Evolutionary conservation across 2,797 vertebrate species (phyloP).

Genomic region (Mionectes olivaceus): DNA sequence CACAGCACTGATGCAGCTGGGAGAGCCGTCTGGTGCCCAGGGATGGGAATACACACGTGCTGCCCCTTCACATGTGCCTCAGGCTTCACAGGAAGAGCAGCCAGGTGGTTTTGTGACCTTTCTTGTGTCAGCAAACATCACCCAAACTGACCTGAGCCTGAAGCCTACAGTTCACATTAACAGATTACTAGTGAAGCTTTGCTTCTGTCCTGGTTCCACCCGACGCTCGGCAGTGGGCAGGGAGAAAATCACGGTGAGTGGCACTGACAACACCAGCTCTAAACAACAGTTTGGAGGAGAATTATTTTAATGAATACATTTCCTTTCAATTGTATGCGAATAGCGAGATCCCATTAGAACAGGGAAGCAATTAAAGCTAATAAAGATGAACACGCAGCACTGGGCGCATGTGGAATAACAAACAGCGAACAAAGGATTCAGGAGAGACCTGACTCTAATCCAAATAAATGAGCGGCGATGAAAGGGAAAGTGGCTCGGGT

Average conservation of each 20-base stretch:
- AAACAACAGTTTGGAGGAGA: conserved; percentile 78
- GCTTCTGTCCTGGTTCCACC: conserved; percentile 45
- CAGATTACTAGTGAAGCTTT: not conserved
- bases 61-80: not conserved
- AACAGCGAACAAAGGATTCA: conserved; percentile 75
- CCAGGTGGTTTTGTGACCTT: not conserved
- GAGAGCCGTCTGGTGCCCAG: fast-evolving
- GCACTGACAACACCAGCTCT: conserved; percentile 71
- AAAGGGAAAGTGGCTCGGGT: conserved; percentile 40
- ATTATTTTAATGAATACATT: conserved; percentile 85
- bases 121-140: not conserved
- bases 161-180: not conserved
- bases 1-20: fast-evolving
- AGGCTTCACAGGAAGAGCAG: not conserved
- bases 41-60: not conserved
- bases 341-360: conserved; percentile 83
- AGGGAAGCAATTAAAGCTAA: conserved; percentile 86
- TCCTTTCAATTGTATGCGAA: conserved; percentile 82
- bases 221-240: not conserved
- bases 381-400: conserved; percentile 81
- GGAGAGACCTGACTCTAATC: conserved; percentile 74
- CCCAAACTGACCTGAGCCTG: not conserved
- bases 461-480: conserved; percentile 62
- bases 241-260: conserved; percentile 53
- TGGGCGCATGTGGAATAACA: conserved; percentile 75